Conservation (phyloP, 2,797 vertebrate species). For the Pterois miles region DNA sequence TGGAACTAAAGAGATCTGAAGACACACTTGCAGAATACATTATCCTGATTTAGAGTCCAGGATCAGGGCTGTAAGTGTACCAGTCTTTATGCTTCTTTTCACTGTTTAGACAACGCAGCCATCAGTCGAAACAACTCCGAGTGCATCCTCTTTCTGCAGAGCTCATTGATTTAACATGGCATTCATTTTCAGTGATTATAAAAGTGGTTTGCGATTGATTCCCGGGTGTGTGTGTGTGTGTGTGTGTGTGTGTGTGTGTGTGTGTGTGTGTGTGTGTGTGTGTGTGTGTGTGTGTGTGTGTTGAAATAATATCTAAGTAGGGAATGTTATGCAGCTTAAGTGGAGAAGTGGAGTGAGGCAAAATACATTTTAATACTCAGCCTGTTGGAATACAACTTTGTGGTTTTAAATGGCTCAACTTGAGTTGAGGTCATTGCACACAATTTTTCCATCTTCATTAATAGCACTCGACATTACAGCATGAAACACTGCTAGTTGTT, state of each 20-base stretch:
- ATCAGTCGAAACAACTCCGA: not conserved
- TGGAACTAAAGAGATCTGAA: not conserved
- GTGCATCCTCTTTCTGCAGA: not conserved
- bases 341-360: not conserved
- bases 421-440: not conserved
- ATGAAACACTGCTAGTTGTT: not conserved
- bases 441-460: not conserved
- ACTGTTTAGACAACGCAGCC: not conserved
- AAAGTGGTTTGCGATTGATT: not conserved
- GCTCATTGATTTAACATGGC: not conserved
- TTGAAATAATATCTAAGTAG: not conserved
- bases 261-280: not conserved
- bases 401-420: not conserved
- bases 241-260: not conserved
- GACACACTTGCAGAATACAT: not conserved
- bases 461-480: not conserved
- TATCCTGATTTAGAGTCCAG: not conserved
- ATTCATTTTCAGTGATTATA: not conserved
- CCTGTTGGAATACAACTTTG: not conserved
- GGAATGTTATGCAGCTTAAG: not conserved
- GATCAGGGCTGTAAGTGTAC: slow-evolving; percentile 1
- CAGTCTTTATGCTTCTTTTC: not conserved
- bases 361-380: not conserved
- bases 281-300: not conserved
- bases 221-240: not conserved